A percentile compares a stretch with the other conserved stretches of the same genome.
phyloP scores from a whole-genome alignment of 1,140 invertebrate species.

The Hycleus cichorii region DNA sequence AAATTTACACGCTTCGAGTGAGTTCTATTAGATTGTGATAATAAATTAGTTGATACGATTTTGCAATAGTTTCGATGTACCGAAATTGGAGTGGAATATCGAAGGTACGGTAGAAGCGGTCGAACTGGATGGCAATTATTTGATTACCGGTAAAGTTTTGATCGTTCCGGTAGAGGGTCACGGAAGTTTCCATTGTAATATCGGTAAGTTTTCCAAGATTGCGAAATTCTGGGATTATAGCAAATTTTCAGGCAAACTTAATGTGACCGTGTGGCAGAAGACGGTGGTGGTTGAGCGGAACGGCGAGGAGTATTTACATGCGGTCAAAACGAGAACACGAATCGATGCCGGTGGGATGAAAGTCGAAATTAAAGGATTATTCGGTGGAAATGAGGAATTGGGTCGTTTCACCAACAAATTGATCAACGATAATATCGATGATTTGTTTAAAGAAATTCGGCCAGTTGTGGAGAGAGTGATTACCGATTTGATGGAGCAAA shows the following conservation, averaged over 20 bases:
- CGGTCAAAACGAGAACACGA: background rate
- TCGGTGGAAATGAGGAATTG: conserved; percentile 8
- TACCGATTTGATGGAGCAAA: too few relatives aligned
- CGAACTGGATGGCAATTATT: conserved; percentile 13
- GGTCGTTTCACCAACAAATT: conserved; percentile 1
- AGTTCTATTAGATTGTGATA: background rate
- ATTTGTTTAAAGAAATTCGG: too few relatives aligned
- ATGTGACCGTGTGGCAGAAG: background rate
- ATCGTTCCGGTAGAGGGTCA: conserved; percentile 14
- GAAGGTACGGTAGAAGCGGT: conserved; percentile 1
- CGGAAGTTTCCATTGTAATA: conserved; percentile 11
- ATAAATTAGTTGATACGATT: background rate
- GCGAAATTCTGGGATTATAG: background rate
- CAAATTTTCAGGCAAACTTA: conserved; percentile 3
- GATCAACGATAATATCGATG: background rate
- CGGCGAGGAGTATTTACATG: background rate
- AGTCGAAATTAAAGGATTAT: background rate
- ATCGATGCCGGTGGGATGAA: conserved; percentile 1
- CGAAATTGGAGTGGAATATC: conserved; percentile 8
- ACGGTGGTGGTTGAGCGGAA: background rate
- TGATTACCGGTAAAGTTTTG: conserved; percentile 11
- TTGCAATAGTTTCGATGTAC: conserved; percentile 12
- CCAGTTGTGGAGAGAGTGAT: too few relatives aligned
- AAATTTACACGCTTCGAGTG: conserved; percentile 19
- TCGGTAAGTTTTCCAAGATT: conserved; percentile 4